Evolutionary conservation across 2,888 invertebrate genomes (phyloP).

Genomic region (Xestia sexstrigata): DNA sequence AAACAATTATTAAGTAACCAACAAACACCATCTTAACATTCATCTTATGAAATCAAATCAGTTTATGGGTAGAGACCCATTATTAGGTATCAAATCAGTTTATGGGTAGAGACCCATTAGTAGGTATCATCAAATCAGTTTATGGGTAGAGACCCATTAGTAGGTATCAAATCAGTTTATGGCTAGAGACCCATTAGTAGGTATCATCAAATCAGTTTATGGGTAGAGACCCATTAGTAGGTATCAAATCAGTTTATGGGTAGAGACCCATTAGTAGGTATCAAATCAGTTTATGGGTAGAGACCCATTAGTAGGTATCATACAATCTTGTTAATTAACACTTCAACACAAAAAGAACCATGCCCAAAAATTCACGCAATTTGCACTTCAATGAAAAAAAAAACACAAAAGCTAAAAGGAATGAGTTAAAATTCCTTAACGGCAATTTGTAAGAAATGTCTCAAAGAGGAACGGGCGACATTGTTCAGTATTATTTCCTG

Average conservation of each 20-base stretch:
- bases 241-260: neutral
- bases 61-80: neutral
- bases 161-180: neutral
- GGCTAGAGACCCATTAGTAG: neutral
- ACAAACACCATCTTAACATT: neutral
- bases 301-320: neutral
- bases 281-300: neutral
- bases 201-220: neutral
- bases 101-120: neutral
- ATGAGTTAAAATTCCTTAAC: slow-evolving; percentile 55
- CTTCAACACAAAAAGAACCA: neutral
- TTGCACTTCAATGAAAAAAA: slow-evolving; percentile 19
- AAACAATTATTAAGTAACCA: neutral
- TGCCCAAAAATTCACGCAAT: slow-evolving; percentile 5
- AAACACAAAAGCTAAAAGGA: slow-evolving; percentile 25
- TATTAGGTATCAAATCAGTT: neutral
- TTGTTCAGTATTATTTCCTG: slow-evolving; percentile 62
- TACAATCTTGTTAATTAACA: neutral
- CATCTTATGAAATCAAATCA: neutral
- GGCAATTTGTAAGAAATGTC: slow-evolving; percentile 53
- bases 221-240: neutral
- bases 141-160: neutral
- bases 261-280: neutral
- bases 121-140: neutral
- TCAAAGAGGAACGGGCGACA: slow-evolving; percentile 46